Evolutionary conservation across 2,797 vertebrate genomes (phyloP), one percentile per base, ranked within the genome.

Genomic region (Pseudomugil gertrudae): DNA sequence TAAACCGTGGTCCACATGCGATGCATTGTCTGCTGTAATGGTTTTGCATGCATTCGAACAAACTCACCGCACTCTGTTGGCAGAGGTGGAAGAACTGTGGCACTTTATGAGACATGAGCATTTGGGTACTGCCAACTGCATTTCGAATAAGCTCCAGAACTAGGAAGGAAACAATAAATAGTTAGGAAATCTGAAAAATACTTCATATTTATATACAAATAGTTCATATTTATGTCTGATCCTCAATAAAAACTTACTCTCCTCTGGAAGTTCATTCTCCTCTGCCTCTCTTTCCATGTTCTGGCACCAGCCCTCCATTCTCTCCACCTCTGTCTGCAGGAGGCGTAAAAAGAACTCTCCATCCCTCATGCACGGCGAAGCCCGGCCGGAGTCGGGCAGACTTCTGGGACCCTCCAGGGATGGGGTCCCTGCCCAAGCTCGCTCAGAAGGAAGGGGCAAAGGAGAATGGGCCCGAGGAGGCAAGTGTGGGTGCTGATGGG

Each of bases 51-150:
- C 57, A 64, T 66, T 73, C 62, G 26, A 64, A 55, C 36, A 75
- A n/a, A 83, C 97, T 95, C 87, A 99, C 98, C 96, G 99, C 95
- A 90, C 95, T 99, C 93, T 99, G 97, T 89, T 98, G 98, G 90
- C 98, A 99, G 84, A 99, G 96, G 70, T 96, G 95, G 90, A 98
- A 99, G 89, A 99, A 99, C 93, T 99, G 98, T 91, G 99, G 98
- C 76, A 99, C 96, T 83, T 99, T 99, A 91, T 99, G 98, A 85
- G 96, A 98, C 96, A 99, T 96, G 84, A 99, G 95, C 89, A 99
- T 96, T 90, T 99, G 98, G 71, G 98, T 96, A 9, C 96, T 97
- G 89, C 96, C 97, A 83, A 99, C 97, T 0, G 98, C 96, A 0
- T 96, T 96, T 74, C 97, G 96, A 82, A 99, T 99, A 92, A 96